Evolutionary conservation across 1,140 invertebrate genomes (phyloP).

Genomic region (Nasonia vitripennis): DNA sequence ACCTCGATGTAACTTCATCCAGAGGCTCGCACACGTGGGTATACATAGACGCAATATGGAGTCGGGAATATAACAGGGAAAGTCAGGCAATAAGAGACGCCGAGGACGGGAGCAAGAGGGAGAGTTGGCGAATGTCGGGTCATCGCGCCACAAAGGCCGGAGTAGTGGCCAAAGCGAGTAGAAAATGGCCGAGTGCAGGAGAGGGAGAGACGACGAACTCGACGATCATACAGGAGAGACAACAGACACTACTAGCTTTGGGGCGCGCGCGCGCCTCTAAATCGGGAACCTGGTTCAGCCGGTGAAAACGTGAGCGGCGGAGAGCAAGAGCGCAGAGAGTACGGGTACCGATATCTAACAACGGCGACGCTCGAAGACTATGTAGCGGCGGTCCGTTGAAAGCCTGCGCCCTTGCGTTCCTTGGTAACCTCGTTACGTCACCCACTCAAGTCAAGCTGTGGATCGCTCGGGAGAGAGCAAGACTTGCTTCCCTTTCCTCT

Average conservation of each 20-base stretch:
- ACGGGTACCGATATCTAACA: too few relatives aligned
- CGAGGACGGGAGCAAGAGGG: conserved; percentile 20
- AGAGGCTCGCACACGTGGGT: too few relatives aligned
- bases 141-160: conserved; percentile 54
- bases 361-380: neutral
- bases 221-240: neutral
- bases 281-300: neutral
- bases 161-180: neutral
- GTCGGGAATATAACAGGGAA: neutral
- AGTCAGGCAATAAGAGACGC: neutral
- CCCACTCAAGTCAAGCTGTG: conserved; percentile 63
- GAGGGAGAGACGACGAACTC: neutral
- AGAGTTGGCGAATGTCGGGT: conserved; percentile 39
- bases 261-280: neutral
- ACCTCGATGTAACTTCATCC: neutral
- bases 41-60: too few relatives aligned
- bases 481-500: neutral
- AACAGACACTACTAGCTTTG: neutral
- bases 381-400: conserved; percentile 49
- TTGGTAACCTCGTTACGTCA: conserved; percentile 62
- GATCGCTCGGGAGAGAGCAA: conserved; percentile 43
- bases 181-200: neutral
- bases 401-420: conserved; percentile 60
- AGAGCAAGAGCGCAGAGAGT: neutral
- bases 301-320: neutral